Evolutionary conservation across 2,888 invertebrate species (phyloP), one percentile per base, ranked within the genome.

Genomic region (Silvanus unidentatus): DNA sequence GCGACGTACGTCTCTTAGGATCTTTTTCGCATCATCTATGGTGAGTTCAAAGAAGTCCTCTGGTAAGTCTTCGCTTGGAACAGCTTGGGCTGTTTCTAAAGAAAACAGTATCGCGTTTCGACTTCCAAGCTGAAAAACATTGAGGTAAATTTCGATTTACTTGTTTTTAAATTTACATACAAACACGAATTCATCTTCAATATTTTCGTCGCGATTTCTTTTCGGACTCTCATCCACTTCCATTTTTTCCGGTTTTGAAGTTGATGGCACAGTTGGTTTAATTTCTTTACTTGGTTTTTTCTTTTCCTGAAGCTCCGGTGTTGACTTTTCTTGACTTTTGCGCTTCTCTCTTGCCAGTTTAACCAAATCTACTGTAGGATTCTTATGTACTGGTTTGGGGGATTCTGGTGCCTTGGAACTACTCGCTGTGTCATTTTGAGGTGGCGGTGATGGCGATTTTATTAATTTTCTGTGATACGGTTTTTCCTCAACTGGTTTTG

Each of bases 41-140:
- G 89, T 89, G 34, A 94, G 71, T 50, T 93, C 88, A 68, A 88
- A 96, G 69, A 95, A 96, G 40, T 88, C 87, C 69, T 95, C 93
- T 0, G 88, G 85, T 29, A 86, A 70, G 44, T 91, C 88, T 40
- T 86, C 84, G 52, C 82, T 78, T 22, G 78, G 77, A 45, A 79
- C 75, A 29, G 80, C 77, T 62, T 80, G 79, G 16, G 79, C 74
- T n/a, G 74, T 72, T 62, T 77, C 77, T 40, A 78, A 64, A 48
- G 80, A 81, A 66, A 86, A 92, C 14, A 84, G 73, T 54, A 91
- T 74, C 1, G 90, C 89, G 67, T 85, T 84, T 51, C 87, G 79
- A 45, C 79, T 77, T 37, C 88, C 86, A 60, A 86, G 66, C 87
- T 88, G 62, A 55, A 77, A 74, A 52, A 46, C 40, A n/a, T n/a